Percentiles rank a stretch among this genome's conserved stretches.
Conservation (phyloP, 1,140 invertebrate species). For the Calycopis cecrops region DNA sequence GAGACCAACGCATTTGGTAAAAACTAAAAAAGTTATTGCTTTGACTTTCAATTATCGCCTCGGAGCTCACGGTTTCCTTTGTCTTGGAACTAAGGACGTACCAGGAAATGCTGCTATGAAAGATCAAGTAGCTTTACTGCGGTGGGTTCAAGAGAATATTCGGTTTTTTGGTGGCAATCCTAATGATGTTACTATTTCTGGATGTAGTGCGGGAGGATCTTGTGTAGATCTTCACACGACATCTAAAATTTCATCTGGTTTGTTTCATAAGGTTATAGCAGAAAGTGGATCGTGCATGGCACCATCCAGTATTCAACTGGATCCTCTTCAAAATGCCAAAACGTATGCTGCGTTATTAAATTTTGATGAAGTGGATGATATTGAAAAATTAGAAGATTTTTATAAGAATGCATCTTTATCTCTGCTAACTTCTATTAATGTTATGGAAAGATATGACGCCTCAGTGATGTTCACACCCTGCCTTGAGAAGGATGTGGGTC, state of each 20-base stretch:
- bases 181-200: slow-evolving; percentile 33
- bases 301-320: slow-evolving; percentile 23
- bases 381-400: slow-evolving; percentile 30
- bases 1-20: slow-evolving; percentile 22
- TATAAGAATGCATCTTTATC: slow-evolving; percentile 27
- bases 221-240: slow-evolving; percentile 29
- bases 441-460: slow-evolving; percentile 20
- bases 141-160: slow-evolving; percentile 41
- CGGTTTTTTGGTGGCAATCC: slow-evolving; percentile 36
- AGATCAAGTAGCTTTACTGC: slow-evolving; percentile 39
- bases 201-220: slow-evolving; percentile 32
- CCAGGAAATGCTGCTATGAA: slow-evolving; percentile 47
- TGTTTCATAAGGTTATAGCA: slow-evolving; percentile 38
- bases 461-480: slow-evolving; percentile 32
- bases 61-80: slow-evolving; percentile 37
- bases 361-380: slow-evolving; percentile 26
- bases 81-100: slow-evolving; percentile 33
- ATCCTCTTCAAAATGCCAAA: slow-evolving; percentile 30
- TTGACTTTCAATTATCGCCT: slow-evolving; percentile 41
- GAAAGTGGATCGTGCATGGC: slow-evolving; percentile 29
- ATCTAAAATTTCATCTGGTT: slow-evolving; percentile 28
- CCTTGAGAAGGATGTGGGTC: slow-evolving; percentile 28
- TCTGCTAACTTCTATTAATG: slow-evolving; percentile 4
- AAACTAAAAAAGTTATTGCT: slow-evolving; percentile 27
- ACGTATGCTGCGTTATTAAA: slow-evolving; percentile 22